These are phyloP conservation scores for Isotomurus palustris DNA, from an alignment of 2,888 invertebrate genomes.

Conservation along the genomic window DNA sequence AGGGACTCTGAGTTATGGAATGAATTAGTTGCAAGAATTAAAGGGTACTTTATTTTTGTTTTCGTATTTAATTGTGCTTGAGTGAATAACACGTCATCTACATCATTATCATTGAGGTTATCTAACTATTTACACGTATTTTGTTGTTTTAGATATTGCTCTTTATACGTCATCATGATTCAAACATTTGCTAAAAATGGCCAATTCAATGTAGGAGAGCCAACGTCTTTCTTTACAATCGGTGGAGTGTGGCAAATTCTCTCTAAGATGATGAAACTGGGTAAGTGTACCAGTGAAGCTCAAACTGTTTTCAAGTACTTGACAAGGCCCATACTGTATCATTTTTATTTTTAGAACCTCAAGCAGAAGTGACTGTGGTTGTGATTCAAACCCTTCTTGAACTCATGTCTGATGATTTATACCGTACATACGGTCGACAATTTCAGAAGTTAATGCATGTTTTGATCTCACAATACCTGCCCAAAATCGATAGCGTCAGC, in stretches of 20 bases:
- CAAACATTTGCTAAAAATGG: constrained; percentile 25
- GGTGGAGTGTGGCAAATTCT: constrained; percentile 44
- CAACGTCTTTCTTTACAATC: constrained; percentile 41
- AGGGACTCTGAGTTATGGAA: constrained; percentile 4
- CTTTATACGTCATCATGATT: constrained; percentile 42
- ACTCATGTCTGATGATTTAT: constrained; percentile 32
- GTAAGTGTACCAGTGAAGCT: too few species aligned
- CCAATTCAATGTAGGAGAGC: constrained; percentile 25
- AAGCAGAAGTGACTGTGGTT: constrained; percentile 44
- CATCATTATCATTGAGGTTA: not conserved
- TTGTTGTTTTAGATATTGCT: constrained; percentile 35
- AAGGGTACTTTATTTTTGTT: constrained; percentile 29
- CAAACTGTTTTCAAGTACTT: not conserved
- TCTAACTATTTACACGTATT: not conserved
- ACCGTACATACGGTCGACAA: constrained; percentile 30
- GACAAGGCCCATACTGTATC: not conserved
- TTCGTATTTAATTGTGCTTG: not conserved
- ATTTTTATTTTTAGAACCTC: constrained; percentile 35
- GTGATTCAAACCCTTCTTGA: constrained; percentile 41
- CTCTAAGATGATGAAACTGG: constrained; percentile 36
- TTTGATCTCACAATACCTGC: constrained; percentile 26
- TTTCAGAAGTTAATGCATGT: constrained; percentile 37
- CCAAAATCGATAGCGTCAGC: constrained; percentile 35
- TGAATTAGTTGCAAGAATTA: constrained; percentile 34
- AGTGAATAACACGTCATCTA: too few species aligned